Conservation (phyloP, 2,113 vertebrate genomes). For the Danionella cerebrum region DNA sequence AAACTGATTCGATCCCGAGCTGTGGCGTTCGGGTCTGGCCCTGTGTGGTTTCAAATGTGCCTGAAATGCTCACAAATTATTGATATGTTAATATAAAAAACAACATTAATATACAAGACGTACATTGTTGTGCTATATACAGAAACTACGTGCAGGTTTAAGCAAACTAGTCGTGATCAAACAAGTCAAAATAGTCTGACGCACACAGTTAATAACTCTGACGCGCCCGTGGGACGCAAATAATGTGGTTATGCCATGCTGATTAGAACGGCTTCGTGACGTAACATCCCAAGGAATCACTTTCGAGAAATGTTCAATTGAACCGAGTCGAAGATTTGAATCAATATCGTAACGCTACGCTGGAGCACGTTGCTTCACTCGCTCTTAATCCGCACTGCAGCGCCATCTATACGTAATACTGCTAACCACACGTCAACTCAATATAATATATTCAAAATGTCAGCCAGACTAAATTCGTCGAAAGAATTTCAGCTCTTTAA, state of each 20-base stretch:
- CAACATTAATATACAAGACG: no score
- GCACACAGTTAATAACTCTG: neutral
- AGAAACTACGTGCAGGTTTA: no score
- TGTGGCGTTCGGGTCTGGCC: no score
- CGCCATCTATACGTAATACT: constrained; percentile 26
- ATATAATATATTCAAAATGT: neutral
- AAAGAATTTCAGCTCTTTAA: neutral
- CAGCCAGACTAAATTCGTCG: neutral
- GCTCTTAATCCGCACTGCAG: constrained; percentile 15
- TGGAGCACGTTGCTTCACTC: neutral
- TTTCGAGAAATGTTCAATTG: neutral
- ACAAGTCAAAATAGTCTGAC: no score
- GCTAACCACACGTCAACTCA: neutral
- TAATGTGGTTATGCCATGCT: neutral
- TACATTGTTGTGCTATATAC: no score
- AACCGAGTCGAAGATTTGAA: neutral
- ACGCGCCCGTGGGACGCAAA: neutral
- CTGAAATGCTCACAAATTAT: no score
- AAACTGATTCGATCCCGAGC: no score
- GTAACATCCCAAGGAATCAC: neutral
- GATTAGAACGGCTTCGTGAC: neutral
- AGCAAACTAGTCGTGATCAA: no score
- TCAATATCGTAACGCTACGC: neutral
- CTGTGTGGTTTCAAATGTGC: no score
- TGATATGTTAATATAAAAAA: no score